Conservation (phyloP, 2,888 invertebrate genomes). For the Drosophila quinaria region DNA sequence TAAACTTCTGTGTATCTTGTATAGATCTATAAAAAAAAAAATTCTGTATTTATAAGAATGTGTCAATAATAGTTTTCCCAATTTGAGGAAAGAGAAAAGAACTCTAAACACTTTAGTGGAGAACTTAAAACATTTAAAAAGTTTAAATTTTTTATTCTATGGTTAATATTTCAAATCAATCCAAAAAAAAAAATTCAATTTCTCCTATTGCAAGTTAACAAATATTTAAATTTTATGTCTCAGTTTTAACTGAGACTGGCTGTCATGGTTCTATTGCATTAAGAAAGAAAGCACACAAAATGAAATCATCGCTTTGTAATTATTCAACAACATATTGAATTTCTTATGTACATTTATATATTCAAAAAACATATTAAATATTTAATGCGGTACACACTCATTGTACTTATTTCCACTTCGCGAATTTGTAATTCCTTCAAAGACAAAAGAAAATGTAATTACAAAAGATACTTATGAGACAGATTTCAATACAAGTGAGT, state of each 20-base stretch:
- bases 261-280: slow-evolving; percentile 51
- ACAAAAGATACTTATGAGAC: slow-evolving; percentile 85
- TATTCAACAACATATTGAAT: slow-evolving; percentile 37
- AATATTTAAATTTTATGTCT: neutral
- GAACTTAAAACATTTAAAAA: neutral
- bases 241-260: neutral
- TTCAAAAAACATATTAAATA: slow-evolving; percentile 33
- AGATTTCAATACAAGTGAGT: slow-evolving; percentile 85
- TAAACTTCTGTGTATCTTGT: neutral
- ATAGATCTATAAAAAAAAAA: neutral
- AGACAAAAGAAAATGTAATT: slow-evolving; percentile 61
- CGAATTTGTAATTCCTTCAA: slow-evolving; percentile 52
- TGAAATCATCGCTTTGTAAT: slow-evolving; percentile 27
- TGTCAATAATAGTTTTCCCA: neutral
- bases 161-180: neutral
- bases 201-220: neutral
- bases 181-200: neutral
- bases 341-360: slow-evolving; percentile 38
- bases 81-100: neutral
- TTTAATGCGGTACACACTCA: slow-evolving; percentile 51
- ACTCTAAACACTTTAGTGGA: neutral
- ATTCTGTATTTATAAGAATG: neutral
- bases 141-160: neutral
- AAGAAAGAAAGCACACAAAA: slow-evolving; percentile 21
- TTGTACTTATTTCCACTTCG: slow-evolving; percentile 68